Base-by-base conservation (phyloP, 2,113 vertebrate species). In the Trichechus manatus region DNA sequence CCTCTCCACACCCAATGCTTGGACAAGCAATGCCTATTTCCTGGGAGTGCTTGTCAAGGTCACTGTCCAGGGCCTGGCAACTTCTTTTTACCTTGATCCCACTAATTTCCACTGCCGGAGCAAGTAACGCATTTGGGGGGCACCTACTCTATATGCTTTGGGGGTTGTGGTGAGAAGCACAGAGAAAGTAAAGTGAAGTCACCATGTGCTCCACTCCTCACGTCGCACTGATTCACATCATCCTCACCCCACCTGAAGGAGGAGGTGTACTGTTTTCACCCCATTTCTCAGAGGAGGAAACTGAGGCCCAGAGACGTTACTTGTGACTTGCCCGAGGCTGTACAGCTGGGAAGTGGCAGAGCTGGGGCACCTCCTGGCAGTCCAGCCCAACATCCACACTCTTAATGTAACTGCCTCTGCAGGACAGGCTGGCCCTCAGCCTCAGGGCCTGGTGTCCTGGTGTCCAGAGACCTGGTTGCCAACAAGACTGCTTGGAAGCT, bases 331-430 rank as follows among this genome's bases (percentile, higher is more conserved):
- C 72, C 47, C 0, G 6, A 39, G 68, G 53, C 47, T 25, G 68
- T 53, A 2, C 44, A n/a, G 36, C 50, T 6, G 14, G 74, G 36
- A 50, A 25, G 50, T 1, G 53, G 63, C 47, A 56, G 6, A 61
- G 33, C 63, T 10, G 47, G 36, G 36, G 8, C 8, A 3, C 14
- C 8, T 23, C 3, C 1, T 0, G 0, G 19, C 63, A 42, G 9
- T 2, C 61, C 1, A 0, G 59, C 59, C 82, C 15, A 0, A 3
- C 1, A 0, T 1, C 44, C 6, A 15, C 20, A 56, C 4, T 56
- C 11, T 78, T 19, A 53, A 0, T 0, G 20, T 4, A 25, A 19
- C 20, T 0, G 0, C 50, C 1, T 14, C 78, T 25, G 11, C 33
- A 20, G 42, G 59, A 50, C 59, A 10, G 31, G 42, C 64, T 29